These are phyloP conservation scores for Sturnus vulgaris DNA, from an alignment of 2,113 vertebrate genomes.

Conservation along the genomic window DNA sequence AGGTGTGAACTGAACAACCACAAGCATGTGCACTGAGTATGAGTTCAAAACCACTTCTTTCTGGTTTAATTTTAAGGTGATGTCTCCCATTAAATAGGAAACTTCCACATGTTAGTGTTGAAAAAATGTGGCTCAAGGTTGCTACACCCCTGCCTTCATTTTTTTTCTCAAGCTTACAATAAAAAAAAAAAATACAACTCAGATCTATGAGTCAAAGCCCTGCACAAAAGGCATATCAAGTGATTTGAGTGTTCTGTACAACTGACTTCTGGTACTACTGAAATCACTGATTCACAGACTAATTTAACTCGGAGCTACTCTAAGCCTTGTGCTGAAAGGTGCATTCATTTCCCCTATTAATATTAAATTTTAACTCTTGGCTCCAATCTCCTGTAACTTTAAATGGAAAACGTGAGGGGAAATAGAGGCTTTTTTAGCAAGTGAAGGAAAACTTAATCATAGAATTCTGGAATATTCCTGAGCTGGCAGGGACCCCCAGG, in stretches of 20 bases:
- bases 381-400: not conserved
- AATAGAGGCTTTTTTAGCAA: not conserved
- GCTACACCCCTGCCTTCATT: not conserved
- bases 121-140: not conserved
- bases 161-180: not conserved
- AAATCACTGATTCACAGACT: not conserved
- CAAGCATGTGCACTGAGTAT: not conserved
- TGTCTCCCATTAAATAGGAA: not conserved
- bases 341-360: not conserved
- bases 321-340: not conserved
- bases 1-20: not conserved
- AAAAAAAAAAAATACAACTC: not conserved
- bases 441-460: not conserved
- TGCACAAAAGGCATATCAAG: not conserved
- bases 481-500: accelerated
- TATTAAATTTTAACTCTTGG: not conserved
- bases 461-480: not conserved
- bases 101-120: not conserved
- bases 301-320: not conserved
- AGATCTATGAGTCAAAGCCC: not conserved
- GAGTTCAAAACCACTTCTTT: not conserved
- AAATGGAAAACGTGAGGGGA: not conserved
- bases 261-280: not conserved
- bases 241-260: not conserved
- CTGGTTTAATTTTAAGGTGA: not conserved